Conservation (phyloP, 2,113 vertebrate species). For the Quiscalus mexicanus region DNA sequence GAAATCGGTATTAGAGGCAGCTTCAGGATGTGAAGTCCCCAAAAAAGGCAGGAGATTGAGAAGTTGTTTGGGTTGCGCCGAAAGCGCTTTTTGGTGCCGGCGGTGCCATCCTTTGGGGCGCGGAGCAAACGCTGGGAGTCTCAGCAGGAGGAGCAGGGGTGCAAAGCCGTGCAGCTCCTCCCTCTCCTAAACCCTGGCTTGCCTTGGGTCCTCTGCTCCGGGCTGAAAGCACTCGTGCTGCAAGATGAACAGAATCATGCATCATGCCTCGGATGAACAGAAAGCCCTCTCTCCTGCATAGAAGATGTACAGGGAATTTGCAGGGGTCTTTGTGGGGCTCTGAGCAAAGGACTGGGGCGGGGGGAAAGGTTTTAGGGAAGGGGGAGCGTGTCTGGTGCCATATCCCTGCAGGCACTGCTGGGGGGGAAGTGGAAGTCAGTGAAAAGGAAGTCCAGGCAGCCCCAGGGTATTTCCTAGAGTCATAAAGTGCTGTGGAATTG, state of each 20-base stretch:
- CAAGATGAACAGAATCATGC: neutral
- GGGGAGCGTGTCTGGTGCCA: neutral
- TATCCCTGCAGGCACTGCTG: neutral
- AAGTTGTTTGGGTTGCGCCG: neutral
- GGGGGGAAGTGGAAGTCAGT: neutral
- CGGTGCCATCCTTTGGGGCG: neutral
- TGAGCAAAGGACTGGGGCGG: neutral
- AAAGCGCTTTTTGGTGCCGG: neutral
- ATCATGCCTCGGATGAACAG: neutral
- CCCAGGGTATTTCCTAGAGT: neutral
- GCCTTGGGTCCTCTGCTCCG: neutral
- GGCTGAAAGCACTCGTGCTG: neutral
- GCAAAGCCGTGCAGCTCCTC: accelerated
- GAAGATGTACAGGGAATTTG: accelerated
- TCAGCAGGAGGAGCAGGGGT: no score
- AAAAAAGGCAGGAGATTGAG: neutral
- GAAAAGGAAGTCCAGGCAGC: neutral
- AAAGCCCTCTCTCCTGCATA: neutral
- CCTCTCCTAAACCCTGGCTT: neutral
- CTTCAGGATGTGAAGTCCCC: neutral
- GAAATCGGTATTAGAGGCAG: neutral
- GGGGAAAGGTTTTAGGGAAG: neutral
- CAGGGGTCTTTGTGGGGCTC: neutral
- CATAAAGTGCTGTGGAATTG: neutral
- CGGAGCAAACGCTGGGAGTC: neutral